Evolutionary conservation across 2,113 vertebrate species (phyloP).

Genomic region (Balaeniceps rex): DNA sequence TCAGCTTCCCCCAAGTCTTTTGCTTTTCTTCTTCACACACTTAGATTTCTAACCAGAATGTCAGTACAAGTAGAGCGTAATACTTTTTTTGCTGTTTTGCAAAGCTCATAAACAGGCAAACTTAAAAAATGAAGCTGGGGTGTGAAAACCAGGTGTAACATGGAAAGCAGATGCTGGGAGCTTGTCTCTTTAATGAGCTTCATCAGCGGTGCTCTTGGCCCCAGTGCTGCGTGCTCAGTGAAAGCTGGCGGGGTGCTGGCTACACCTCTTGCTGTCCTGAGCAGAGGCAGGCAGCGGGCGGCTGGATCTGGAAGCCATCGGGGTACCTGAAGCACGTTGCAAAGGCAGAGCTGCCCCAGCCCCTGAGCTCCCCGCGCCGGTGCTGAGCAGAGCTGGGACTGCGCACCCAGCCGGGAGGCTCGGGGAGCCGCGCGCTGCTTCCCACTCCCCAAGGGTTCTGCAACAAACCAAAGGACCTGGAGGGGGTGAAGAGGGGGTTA

Average conservation of each 20-base stretch:
- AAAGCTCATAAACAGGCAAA: background rate
- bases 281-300: background rate
- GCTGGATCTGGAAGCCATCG: background rate
- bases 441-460: background rate
- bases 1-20: background rate
- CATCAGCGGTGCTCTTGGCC: background rate
- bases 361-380: rapidly evolving
- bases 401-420: rapidly evolving
- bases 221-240: background rate
- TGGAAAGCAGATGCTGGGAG: background rate
- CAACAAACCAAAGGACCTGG: background rate
- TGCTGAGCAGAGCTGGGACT: background rate
- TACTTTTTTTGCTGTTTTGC: background rate
- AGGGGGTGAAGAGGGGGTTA: background rate
- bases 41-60: background rate
- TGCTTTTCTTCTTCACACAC: background rate
- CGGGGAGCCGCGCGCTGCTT: background rate
- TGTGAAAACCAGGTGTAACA: background rate
- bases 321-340: background rate
- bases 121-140: background rate
- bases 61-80: background rate
- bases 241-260: background rate
- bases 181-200: background rate
- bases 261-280: background rate
- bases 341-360: background rate